Evolutionary conservation across 2,797 vertebrate genomes (phyloP).

Genomic region (Hirundo rustica): DNA sequence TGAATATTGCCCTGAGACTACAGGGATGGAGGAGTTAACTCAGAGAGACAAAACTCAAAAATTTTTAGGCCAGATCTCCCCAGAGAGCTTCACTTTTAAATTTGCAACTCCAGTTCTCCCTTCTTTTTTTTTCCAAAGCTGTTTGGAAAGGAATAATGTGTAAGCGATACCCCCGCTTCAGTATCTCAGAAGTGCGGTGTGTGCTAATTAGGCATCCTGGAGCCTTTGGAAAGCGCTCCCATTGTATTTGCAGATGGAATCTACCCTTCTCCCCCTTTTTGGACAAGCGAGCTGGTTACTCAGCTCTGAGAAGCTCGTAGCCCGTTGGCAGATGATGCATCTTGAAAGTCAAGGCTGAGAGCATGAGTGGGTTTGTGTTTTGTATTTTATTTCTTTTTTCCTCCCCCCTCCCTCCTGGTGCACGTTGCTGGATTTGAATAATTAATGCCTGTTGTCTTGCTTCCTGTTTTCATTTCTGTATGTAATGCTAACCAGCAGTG

Average conservation of each 20-base stretch:
- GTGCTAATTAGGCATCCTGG: slow-evolving; percentile 45
- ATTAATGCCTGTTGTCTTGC: slow-evolving; percentile 63
- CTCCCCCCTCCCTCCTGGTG: not conserved
- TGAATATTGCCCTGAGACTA: not conserved
- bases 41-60: not conserved
- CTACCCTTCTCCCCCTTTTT: not conserved
- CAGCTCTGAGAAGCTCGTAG: not conserved
- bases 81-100: not conserved
- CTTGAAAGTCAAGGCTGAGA: not conserved
- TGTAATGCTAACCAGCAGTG: slow-evolving; percentile 55
- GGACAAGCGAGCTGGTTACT: not conserved
- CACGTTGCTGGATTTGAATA: slow-evolving; percentile 54
- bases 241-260: slow-evolving; percentile 1
- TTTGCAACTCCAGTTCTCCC: not conserved
- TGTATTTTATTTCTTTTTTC: not conserved
- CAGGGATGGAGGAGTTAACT: not conserved
- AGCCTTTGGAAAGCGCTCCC: slow-evolving; percentile 26
- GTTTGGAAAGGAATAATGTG: not conserved
- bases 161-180: not conserved
- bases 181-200: not conserved
- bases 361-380: not conserved
- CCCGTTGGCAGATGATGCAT: not conserved
- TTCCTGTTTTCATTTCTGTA: slow-evolving; percentile 65
- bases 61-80: slow-evolving; percentile 9
- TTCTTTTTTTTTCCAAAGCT: not conserved